Evolutionary conservation across 1,140 invertebrate genomes (phyloP).

Genomic region (Drosophila rufa): DNA sequence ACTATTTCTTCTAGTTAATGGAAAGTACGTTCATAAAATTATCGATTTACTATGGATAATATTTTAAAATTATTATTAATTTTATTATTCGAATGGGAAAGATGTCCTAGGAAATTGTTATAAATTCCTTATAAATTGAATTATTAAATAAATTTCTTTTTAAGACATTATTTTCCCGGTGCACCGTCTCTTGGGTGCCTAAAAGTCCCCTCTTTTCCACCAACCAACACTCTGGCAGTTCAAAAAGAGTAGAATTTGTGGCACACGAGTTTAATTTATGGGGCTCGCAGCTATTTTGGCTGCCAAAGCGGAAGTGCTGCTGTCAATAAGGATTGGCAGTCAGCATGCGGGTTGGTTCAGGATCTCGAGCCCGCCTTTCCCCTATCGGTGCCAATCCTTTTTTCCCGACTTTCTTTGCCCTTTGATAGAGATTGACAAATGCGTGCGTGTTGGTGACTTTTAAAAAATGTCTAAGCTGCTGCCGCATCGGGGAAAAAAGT

Average conservation of each 20-base stretch:
- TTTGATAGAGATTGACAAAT: slow-evolving; percentile 80
- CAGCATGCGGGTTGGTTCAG: slow-evolving; percentile 61
- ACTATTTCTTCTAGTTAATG: not conserved
- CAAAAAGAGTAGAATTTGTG: slow-evolving; percentile 65
- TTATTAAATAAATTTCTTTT: not conserved
- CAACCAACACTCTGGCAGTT: slow-evolving; percentile 11
- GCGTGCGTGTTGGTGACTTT: slow-evolving; percentile 81
- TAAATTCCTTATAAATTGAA: too few relatives aligned
- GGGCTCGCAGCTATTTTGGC: slow-evolving; percentile 80
- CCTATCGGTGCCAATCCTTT: slow-evolving; percentile 18
- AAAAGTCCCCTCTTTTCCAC: not conserved
- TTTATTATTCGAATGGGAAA: too few relatives aligned
- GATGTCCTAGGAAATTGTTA: too few relatives aligned
- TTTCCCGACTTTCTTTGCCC: slow-evolving; percentile 11
- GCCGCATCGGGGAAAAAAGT: slow-evolving; percentile 48
- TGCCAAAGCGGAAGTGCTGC: slow-evolving; percentile 80
- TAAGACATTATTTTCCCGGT: not conserved
- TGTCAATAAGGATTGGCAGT: slow-evolving; percentile 82
- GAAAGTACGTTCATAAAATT: not conserved
- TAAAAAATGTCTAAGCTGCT: slow-evolving; percentile 79
- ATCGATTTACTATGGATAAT: too few relatives aligned
- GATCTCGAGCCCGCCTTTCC: slow-evolving; percentile 14
- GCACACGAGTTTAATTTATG: slow-evolving; percentile 81
- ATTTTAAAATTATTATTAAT: not conserved
- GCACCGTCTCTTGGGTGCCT: slow-evolving; percentile 4